phyloP scores from a whole-genome alignment of 1,140 invertebrate genomes.

The Gryllus bimaculatus region DNA sequence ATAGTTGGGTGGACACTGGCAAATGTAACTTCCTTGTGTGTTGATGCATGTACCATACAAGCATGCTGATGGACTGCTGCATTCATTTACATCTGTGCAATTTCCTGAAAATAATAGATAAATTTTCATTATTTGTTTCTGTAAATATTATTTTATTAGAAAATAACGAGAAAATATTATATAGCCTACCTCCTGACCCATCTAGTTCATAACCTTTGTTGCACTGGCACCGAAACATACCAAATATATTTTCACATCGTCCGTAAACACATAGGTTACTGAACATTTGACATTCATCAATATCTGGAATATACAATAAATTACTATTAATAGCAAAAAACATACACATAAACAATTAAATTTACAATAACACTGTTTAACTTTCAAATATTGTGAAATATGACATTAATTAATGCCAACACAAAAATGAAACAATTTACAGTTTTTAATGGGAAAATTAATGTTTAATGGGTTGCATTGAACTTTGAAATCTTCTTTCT shows the following conservation, averaged over 20 bases:
- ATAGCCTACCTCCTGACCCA: slow-evolving; percentile 48
- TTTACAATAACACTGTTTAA: background rate
- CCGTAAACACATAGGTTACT: slow-evolving; percentile 79
- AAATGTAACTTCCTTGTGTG: slow-evolving; percentile 44
- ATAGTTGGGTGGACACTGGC: slow-evolving; percentile 44
- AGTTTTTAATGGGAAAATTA: no score
- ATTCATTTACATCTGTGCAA: slow-evolving; percentile 51
- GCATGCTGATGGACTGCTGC: slow-evolving; percentile 48
- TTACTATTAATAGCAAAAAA: slow-evolving; percentile 12
- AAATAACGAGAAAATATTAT: background rate
- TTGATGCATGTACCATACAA: slow-evolving; percentile 48
- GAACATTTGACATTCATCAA: slow-evolving; percentile 85
- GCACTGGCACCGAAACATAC: slow-evolving; percentile 79
- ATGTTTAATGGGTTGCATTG: no score
- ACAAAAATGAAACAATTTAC: no score
- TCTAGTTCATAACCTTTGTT: slow-evolving; percentile 75
- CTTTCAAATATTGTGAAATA: background rate
- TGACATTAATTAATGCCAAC: no score
- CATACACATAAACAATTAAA: background rate
- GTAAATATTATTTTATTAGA: background rate
- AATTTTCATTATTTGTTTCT: background rate
- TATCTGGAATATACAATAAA: slow-evolving; percentile 46
- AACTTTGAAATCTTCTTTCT: no score
- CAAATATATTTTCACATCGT: slow-evolving; percentile 77
- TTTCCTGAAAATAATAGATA: slow-evolving; percentile 32